phyloP scores from a whole-genome alignment of 2,797 vertebrate species.

The Coccyzus lansbergi region DNA sequence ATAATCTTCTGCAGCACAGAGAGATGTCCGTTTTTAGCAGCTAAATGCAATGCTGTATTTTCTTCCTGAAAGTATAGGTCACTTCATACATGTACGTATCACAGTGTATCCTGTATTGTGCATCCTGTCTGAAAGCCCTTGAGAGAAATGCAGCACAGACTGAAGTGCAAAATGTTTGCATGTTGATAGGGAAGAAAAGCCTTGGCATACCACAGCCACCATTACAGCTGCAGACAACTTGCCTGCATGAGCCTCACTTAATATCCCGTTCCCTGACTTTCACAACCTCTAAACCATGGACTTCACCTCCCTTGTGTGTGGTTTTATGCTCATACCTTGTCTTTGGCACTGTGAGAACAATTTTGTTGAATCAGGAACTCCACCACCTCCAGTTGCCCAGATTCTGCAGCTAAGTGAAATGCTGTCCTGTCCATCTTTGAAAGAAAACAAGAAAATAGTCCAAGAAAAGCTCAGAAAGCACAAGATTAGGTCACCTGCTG shows the following conservation, averaged over 20 bases:
- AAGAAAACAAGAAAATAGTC: neutral
- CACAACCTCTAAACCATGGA: neutral
- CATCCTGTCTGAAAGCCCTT: neutral
- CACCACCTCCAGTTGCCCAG: constrained; percentile 82
- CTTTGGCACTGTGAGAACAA: constrained; percentile 82
- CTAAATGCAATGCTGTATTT: constrained; percentile 87
- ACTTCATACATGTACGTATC: neutral
- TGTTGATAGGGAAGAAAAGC: neutral
- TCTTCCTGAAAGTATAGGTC: constrained; percentile 77
- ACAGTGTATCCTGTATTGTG: neutral
- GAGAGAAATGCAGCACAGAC: neutral
- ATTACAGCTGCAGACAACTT: neutral
- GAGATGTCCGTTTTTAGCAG: constrained; percentile 81
- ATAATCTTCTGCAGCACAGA: constrained; percentile 82
- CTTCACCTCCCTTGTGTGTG: neutral
- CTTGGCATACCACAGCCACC: neutral
- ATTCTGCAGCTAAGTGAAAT: constrained; percentile 85
- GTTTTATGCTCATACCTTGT: constrained; percentile 81
- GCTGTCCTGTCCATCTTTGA: constrained; percentile 83
- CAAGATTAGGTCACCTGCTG: neutral
- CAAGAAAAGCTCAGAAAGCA: neutral
- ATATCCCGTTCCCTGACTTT: neutral
- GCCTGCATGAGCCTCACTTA: neutral
- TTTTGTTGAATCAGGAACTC: constrained; percentile 87
- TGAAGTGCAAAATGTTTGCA: neutral